Evolutionary conservation across 2,888 invertebrate genomes (phyloP).

Genomic region (Zhengitettix transpicula): DNA sequence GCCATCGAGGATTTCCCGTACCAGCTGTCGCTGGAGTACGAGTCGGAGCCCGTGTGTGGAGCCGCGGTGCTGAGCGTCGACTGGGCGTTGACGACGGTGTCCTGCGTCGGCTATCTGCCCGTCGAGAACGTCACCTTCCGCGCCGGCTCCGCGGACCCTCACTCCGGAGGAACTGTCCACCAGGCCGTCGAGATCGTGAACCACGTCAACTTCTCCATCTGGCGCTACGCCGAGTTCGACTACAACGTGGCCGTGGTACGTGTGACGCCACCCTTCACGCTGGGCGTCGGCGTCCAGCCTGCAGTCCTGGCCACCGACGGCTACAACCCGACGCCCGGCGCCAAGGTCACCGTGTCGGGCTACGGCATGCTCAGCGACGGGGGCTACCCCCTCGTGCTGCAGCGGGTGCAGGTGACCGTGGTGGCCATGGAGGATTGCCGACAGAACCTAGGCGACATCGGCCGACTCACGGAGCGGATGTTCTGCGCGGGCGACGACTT

Average conservation of each 20-base stretch:
- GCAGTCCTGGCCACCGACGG: too few relatives aligned
- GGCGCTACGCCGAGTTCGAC: background rate
- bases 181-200: background rate
- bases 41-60: conserved; percentile 1
- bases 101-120: conserved; percentile 1
- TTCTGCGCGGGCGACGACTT: conserved; percentile 33
- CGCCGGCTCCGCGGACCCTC: background rate
- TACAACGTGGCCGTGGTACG: conserved; percentile 2
- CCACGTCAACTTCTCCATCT: conserved; percentile 1
- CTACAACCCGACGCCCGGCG: background rate
- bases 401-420: conserved; percentile 20
- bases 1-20: conserved; percentile 7
- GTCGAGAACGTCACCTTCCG: background rate
- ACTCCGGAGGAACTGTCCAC: conserved; percentile 2
- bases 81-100: conserved; percentile 7
- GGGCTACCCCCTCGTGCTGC: conserved; percentile 13
- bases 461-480: conserved; percentile 25
- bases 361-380: background rate
- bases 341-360: background rate
- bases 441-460: conserved; percentile 15
- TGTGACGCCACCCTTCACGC: too few relatives aligned
- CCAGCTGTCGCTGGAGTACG: conserved; percentile 5
- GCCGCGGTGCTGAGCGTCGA: conserved; percentile 4
- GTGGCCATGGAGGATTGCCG: conserved; percentile 18
- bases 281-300: too few relatives aligned